Percentiles rank a stretch among this genome's conserved stretches.
Evolutionary conservation across 2,888 invertebrate genomes (phyloP).

Genomic region (Trissoscelio sp.): DNA sequence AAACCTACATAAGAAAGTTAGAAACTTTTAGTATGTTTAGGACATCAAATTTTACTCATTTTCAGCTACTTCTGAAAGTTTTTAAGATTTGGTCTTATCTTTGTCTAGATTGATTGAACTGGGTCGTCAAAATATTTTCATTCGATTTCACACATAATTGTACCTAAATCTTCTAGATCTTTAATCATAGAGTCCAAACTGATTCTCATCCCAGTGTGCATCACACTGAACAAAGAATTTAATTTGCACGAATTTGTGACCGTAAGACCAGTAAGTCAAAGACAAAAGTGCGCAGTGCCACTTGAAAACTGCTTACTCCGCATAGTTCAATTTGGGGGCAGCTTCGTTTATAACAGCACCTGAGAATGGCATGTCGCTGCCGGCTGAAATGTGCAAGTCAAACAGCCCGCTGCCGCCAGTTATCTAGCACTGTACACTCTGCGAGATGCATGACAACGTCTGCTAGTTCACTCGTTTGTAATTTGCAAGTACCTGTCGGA

Average conservation of each 20-base stretch:
- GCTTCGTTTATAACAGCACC: conserved; percentile 79
- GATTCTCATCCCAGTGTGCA: too few relatives aligned
- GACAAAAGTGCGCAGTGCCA: conserved; percentile 61
- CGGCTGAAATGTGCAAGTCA: conserved; percentile 82
- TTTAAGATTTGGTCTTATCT: too few relatives aligned
- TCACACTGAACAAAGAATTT: conserved; percentile 42
- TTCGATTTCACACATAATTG: too few relatives aligned
- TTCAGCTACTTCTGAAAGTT: too few relatives aligned
- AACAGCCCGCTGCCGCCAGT: conserved; percentile 81
- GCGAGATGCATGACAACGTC: conserved; percentile 74
- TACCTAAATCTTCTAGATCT: too few relatives aligned
- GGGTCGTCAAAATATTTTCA: too few relatives aligned
- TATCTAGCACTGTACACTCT: conserved; percentile 76
- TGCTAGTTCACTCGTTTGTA: conserved; percentile 75
- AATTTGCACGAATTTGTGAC: conserved; percentile 34
- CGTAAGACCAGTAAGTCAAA: conserved; percentile 20
- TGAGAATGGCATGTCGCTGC: conserved; percentile 74
- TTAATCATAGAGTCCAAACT: too few relatives aligned
- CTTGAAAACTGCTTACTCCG: conserved; percentile 75
- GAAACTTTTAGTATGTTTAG: too few relatives aligned
- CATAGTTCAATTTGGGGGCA: conserved; percentile 79
- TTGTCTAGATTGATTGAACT: too few relatives aligned
- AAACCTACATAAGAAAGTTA: too few relatives aligned
- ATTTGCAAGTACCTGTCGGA: conserved; percentile 72
- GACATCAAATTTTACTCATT: too few relatives aligned